phyloP scores from a whole-genome alignment of 2,113 vertebrate species.

The Rhagologus leucostigma region DNA sequence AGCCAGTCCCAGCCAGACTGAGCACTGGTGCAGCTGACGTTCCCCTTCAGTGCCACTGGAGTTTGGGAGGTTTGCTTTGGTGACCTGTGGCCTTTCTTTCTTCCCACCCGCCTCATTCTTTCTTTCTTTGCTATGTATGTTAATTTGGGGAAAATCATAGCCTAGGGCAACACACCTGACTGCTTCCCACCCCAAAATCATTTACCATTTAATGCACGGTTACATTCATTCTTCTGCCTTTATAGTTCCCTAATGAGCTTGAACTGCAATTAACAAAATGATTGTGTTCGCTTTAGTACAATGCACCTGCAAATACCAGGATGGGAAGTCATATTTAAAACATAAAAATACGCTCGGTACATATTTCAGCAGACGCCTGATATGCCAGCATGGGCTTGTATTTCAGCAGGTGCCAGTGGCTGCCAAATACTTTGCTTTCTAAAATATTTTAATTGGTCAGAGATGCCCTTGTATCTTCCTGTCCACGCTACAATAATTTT shows the following conservation, averaged over 20 bases:
- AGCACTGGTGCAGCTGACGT: neutral
- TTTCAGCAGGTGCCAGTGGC: conserved; percentile 16
- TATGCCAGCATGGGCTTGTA: conserved; percentile 3
- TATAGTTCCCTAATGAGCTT: conserved; percentile 69
- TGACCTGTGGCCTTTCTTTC: conserved; percentile 60
- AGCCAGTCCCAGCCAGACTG: neutral
- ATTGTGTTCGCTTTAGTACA: conserved; percentile 63
- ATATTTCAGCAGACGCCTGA: conserved; percentile 19
- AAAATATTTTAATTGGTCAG: neutral
- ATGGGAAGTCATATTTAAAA: conserved; percentile 41
- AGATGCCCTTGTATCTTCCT: neutral
- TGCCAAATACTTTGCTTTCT: neutral
- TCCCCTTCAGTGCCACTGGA: neutral
- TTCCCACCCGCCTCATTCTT: conserved; percentile 47
- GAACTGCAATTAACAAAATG: conserved; percentile 70
- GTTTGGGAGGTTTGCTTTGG: conserved; percentile 7
- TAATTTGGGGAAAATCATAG: conserved; percentile 66
- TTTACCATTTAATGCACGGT: conserved; percentile 66
- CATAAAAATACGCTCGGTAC: neutral
- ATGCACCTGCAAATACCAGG: conserved; percentile 64
- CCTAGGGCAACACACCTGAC: conserved; percentile 56
- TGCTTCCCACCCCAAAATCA: conserved; percentile 66
- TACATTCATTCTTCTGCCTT: conserved; percentile 68
- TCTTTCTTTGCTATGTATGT: conserved; percentile 53
- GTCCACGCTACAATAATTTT: neutral